phyloP scores from a whole-genome alignment of 2,113 vertebrate species.

The Corvus cornix region DNA sequence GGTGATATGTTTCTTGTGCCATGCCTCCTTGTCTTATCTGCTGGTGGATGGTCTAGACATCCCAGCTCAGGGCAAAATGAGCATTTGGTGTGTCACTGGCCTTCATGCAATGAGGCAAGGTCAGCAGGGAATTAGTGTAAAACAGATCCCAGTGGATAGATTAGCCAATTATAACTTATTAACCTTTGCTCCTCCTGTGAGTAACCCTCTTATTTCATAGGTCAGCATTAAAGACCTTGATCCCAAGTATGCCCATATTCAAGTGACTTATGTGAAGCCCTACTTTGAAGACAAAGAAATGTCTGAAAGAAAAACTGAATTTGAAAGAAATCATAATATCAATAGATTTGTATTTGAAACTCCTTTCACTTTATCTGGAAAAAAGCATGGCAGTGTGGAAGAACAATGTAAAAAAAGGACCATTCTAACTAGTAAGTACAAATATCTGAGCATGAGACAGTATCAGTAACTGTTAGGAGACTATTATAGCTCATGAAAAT shows the following conservation, averaged over 20 bases:
- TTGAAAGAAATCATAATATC: slow-evolving; percentile 94
- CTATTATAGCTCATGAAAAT: slow-evolving; percentile 8
- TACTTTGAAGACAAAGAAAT: slow-evolving; percentile 95
- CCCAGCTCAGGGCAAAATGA: not conserved
- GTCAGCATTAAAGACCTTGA: slow-evolving; percentile 93
- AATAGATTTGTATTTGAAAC: slow-evolving; percentile 94
- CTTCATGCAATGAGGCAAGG: not conserved
- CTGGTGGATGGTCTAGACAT: not conserved
- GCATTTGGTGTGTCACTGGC: not conserved
- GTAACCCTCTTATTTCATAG: slow-evolving; percentile 61
- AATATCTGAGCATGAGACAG: not conserved
- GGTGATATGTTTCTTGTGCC: not conserved
- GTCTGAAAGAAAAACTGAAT: slow-evolving; percentile 88
- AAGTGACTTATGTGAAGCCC: slow-evolving; percentile 95
- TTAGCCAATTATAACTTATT: not conserved
- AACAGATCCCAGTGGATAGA: not conserved
- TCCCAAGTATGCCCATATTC: slow-evolving; percentile 89
- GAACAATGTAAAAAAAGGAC: slow-evolving; percentile 94
- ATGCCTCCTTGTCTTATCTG: not conserved
- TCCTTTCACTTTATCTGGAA: slow-evolving; percentile 93
- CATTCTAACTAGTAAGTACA: slow-evolving; percentile 86
- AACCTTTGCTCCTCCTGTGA: not conserved
- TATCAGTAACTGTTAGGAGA: not conserved
- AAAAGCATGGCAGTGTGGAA: slow-evolving; percentile 94
- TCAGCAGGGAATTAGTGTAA: not conserved